Evolutionary conservation across 35 echinoderm and acorn worm genomes (phyloP), one percentile per base, ranked within the genome.

Genomic region (Hemicentrotus pulcherrimus): DNA sequence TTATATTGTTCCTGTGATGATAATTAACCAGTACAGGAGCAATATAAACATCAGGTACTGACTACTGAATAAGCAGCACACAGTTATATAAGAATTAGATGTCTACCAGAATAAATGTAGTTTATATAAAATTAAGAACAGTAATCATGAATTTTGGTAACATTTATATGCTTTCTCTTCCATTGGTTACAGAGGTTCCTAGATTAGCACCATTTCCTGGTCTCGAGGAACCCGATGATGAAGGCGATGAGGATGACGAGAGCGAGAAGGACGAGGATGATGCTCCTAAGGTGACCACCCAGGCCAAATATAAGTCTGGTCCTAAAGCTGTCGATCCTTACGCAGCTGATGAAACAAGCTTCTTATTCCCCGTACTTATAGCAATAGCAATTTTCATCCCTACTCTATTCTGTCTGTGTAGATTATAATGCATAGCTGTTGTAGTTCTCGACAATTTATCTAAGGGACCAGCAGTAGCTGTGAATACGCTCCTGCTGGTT

Each of bases 401-500:
- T 88, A 98, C 98, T 88, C 88, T 99, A 94, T 99, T 99, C 95
- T 99, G 98, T 95, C 95, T 99, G 33, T 99, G 98, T 91, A 98
- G 96, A 89, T 95, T 99, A 92, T 99, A 97, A 98, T 94, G 60
- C 35, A 95, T 86, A 95, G 65, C 85, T 65, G 32, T 32, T 94
- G 22, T 65, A 94, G 59, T 31, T 94, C 61, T 70, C 61, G 16
- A 28, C 16, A 7, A 8, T 78, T 59, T 59, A 59, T 59, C 6
- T n/a, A 22, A 78, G 65, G 65, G 5, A 78, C 65, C 65, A 78
- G 65, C 65, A 78, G 19, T 78, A 78, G 65, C 22, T 78, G 18
- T 78, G 65, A 28, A 28, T 5, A 78, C 28, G 22, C 28, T 22
- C 24, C 28, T 78, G 24, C 18, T 78, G 65, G 65, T 22, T 78